Percentiles rank a stretch among this genome's conserved stretches.
phyloP scores from a whole-genome alignment of 2,797 vertebrate species.

The Momotus momota region DNA sequence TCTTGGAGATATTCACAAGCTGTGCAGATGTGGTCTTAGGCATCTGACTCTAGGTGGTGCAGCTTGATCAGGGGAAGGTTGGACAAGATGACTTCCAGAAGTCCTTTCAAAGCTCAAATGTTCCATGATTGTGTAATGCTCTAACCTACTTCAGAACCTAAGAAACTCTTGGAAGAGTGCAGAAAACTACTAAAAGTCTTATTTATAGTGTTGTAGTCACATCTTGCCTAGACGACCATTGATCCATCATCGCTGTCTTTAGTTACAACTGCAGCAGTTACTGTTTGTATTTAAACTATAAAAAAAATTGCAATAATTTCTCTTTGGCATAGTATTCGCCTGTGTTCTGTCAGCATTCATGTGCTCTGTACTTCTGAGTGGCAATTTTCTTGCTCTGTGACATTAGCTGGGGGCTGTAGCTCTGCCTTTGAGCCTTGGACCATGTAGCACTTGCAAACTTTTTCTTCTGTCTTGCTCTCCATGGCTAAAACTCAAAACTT shows the following conservation, averaged over 20 bases:
- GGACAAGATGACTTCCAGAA: not conserved
- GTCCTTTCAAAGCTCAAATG: not conserved
- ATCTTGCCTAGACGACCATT: not conserved
- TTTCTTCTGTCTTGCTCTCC: not conserved
- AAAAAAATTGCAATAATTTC: not conserved
- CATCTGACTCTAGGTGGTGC: not conserved
- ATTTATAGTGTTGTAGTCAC: not conserved
- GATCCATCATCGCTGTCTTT: not conserved
- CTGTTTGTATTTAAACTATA: not conserved
- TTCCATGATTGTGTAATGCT: not conserved
- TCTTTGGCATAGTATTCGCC: not conserved
- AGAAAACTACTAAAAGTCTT: too few species aligned
- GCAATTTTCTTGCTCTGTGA: fast-evolving
- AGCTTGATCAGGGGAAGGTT: not conserved
- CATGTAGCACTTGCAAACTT: not conserved
- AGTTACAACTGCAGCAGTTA: not conserved
- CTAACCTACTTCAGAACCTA: not conserved
- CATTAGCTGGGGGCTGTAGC: not conserved
- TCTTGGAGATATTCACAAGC: not conserved
- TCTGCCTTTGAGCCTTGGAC: not conserved
- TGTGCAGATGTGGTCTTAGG: fast-evolving
- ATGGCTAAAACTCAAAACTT: not conserved
- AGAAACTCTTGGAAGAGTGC: not conserved
- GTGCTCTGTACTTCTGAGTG: not conserved
- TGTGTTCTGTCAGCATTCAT: not conserved